Evolutionary conservation across 2,797 vertebrate genomes (phyloP).

Genomic region (Carcharodon carcharias): DNA sequence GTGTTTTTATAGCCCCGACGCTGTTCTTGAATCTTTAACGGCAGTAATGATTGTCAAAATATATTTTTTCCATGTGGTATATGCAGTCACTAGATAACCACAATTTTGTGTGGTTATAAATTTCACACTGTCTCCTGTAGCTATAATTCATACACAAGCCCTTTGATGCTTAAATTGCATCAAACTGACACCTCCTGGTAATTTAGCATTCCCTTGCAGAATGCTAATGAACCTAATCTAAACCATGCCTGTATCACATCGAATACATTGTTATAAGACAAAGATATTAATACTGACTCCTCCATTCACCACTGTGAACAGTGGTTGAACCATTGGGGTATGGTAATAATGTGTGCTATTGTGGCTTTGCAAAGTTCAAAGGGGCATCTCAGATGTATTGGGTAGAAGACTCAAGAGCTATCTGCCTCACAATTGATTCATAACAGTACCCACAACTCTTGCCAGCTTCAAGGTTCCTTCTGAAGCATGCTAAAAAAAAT

Average conservation of each 20-base stretch:
- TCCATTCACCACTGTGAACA: not conserved
- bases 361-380: not conserved
- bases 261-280: not conserved
- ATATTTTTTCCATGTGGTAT: not conserved
- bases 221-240: not conserved
- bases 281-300: not conserved
- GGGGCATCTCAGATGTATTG: not conserved
- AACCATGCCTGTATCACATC: not conserved
- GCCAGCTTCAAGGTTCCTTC: not conserved
- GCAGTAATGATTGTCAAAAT: not conserved
- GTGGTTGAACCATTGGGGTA: not conserved
- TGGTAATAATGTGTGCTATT: not conserved
- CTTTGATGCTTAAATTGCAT: not conserved
- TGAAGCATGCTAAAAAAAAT: not conserved
- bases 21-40: not conserved
- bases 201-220: not conserved
- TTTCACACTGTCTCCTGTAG: not conserved
- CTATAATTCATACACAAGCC: not conserved
- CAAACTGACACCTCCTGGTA: not conserved
- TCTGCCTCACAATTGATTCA: not conserved
- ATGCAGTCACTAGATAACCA: not conserved
- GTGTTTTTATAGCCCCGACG: not conserved
- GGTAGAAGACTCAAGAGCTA: not conserved
- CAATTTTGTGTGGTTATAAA: not conserved
- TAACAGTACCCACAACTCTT: not conserved